Evolutionary conservation across 2,113 vertebrate species (phyloP), one percentile per base, ranked within the genome.

Genomic region (Pelmatolapia mariae): DNA sequence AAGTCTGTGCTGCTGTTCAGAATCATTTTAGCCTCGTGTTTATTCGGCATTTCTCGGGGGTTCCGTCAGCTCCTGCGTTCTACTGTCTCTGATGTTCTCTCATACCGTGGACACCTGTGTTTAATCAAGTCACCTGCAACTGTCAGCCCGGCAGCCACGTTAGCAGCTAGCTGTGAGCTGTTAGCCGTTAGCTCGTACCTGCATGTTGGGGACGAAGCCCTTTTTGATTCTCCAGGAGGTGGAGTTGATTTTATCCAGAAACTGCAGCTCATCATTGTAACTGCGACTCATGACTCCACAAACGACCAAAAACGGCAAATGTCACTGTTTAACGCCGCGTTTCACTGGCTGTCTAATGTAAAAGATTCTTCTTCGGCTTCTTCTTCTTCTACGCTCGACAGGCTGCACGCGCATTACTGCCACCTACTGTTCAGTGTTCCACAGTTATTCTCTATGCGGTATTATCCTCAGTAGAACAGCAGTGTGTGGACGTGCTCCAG

Each of bases 131-230:
- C 38, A 73, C 22, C 36, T 45, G 71, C 40, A 18, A 16, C 79
- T 57, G 12, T 9, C 22, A 6, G 79, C 12, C 83, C 57, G 15
- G 31, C 33, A 89, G 73, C 91, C 86, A 10, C n/a, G 52, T 71
- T 66, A 45, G 4, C 53, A 29, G 36, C 26, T 10, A 15, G 3
- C 36, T 13, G 66, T 10, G 38, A 43, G 5, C 24, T 22, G 8
- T 16, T 73, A 52, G 4, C 19, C 1, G 22, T 54, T 82, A 43
- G 29, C 38, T 40, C 16, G 26, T 50, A 99, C 98, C 93, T 98
- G 97, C 98, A 99, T 99, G 88, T 99, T 99, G 8, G 99, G 99
- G 79, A 99, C 99, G 85, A 99, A 99, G 26, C 98, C 98, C 81
- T 98, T 98, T 85, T 97, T 98, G 85, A 99, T 98, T 86, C 98